Conservation (phyloP, 2,113 vertebrate genomes). For the rat (Rattus norvegicus) region DNA sequence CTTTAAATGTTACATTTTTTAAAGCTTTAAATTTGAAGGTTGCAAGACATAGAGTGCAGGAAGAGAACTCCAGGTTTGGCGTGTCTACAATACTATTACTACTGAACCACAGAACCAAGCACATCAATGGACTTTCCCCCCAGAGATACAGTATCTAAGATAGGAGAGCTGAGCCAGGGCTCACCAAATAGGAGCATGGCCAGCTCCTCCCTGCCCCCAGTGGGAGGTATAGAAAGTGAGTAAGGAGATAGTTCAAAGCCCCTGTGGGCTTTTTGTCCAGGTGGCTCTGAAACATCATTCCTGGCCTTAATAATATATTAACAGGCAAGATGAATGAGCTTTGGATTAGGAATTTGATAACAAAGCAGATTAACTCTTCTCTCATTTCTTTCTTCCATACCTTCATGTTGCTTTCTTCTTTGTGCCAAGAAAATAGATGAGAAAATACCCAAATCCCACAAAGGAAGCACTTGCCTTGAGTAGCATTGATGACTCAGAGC, state of each 20-base stretch:
- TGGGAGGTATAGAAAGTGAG: neutral
- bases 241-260: conserved; percentile 46
- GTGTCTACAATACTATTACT: neutral
- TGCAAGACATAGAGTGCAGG: neutral
- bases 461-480: conserved; percentile 81
- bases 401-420: conserved; percentile 74
- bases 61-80: neutral
- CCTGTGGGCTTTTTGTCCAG: conserved; percentile 77
- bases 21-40: conserved; percentile 29
- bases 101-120: neutral
- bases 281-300: conserved; percentile 80
- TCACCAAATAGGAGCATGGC: neutral
- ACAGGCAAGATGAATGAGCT: conserved; percentile 67
- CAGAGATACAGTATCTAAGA: neutral
- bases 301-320: conserved; percentile 79
- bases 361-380: conserved; percentile 84
- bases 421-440: conserved; percentile 78
- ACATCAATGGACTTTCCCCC: neutral
- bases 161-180: neutral
- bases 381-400: conserved; percentile 61
- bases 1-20: neutral
- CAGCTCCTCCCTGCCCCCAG: neutral
- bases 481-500: conserved; percentile 74
- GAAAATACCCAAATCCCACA: conserved; percentile 76
- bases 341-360: conserved; percentile 81